Conservation (phyloP, 2,113 vertebrate genomes). For the Oryzias melastigma region DNA sequence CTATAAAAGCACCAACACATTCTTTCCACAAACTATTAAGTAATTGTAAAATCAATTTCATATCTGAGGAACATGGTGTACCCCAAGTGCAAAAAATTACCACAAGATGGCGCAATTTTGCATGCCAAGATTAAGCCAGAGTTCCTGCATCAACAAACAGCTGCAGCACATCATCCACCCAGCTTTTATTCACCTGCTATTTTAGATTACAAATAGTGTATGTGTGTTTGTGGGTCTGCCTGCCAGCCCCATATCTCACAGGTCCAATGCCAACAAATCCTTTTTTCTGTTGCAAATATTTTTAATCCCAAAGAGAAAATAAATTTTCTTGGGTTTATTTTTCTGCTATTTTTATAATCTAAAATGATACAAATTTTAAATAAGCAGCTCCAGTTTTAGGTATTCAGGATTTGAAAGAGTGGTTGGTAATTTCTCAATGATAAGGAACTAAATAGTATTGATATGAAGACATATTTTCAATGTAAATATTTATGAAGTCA, state of each 20-base stretch:
- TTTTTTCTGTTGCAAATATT: too few relatives aligned
- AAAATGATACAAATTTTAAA: too few relatives aligned
- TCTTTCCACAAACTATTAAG: neutral
- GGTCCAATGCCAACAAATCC: too few relatives aligned
- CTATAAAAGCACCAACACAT: too few relatives aligned
- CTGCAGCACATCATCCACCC: slow-evolving; percentile 29
- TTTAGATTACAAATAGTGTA: slow-evolving; percentile 14
- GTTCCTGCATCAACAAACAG: slow-evolving; percentile 30
- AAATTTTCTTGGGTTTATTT: too few relatives aligned
- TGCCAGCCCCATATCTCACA: slow-evolving; percentile 4
- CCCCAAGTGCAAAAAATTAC: slow-evolving; percentile 9
- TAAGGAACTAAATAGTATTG: neutral
- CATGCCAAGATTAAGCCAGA: slow-evolving; percentile 20
- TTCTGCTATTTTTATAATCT: too few relatives aligned
- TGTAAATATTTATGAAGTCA: neutral
- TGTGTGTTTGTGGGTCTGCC: slow-evolving; percentile 17
- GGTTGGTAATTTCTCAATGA: too few relatives aligned
- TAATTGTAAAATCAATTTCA: slow-evolving; percentile 16
- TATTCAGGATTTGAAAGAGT: too few relatives aligned
- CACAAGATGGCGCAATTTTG: slow-evolving; percentile 67
- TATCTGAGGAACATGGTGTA: slow-evolving; percentile 41
- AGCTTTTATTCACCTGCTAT: neutral
- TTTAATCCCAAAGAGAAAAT: too few relatives aligned
- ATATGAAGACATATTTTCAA: neutral
- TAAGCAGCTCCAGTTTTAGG: too few relatives aligned